Conservation (phyloP, 2,888 invertebrate species). For the Abrostola triplasia region DNA sequence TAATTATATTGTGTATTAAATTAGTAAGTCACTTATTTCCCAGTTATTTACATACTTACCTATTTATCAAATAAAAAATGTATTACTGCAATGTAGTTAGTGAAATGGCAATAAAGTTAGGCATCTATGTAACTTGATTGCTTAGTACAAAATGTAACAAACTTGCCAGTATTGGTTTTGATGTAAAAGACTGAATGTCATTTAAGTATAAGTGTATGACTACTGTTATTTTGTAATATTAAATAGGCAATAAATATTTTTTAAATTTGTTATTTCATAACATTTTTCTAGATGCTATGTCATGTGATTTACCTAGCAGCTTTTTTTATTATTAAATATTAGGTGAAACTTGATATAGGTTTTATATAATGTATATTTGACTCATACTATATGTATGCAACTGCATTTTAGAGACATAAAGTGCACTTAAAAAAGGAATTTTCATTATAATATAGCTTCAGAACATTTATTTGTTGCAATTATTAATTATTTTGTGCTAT, state of each 20-base stretch:
- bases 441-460: slow-evolving; percentile 22
- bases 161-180: slow-evolving; percentile 89
- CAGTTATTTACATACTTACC: slow-evolving; percentile 37
- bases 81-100: slow-evolving; percentile 67
- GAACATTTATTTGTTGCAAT: slow-evolving; percentile 7
- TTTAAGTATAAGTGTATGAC: slow-evolving; percentile 75
- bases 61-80: slow-evolving; percentile 15
- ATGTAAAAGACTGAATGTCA: slow-evolving; percentile 88
- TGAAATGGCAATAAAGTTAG: slow-evolving; percentile 77
- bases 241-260: slow-evolving; percentile 68
- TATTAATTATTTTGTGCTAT: slow-evolving; percentile 22
- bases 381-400: slow-evolving; percentile 30
- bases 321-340: slow-evolving; percentile 50
- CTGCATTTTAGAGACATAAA: slow-evolving; percentile 40
- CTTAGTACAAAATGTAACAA: slow-evolving; percentile 88
- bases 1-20: slow-evolving; percentile 33
- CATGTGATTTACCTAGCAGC: slow-evolving; percentile 68
- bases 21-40: slow-evolving; percentile 38
- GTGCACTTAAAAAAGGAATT: slow-evolving; percentile 47
- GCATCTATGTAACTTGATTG: slow-evolving; percentile 75
- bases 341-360: slow-evolving; percentile 42
- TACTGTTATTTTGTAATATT: slow-evolving; percentile 79
- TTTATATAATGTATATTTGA: slow-evolving; percentile 31
- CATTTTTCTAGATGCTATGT: slow-evolving; percentile 55
- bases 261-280: slow-evolving; percentile 56